Percentiles rank a stretch among this genome's conserved stretches.
These are phyloP conservation scores for Cydia strobilella DNA, from an alignment of 1,140 invertebrate genomes.

Conservation along the genomic window DNA sequence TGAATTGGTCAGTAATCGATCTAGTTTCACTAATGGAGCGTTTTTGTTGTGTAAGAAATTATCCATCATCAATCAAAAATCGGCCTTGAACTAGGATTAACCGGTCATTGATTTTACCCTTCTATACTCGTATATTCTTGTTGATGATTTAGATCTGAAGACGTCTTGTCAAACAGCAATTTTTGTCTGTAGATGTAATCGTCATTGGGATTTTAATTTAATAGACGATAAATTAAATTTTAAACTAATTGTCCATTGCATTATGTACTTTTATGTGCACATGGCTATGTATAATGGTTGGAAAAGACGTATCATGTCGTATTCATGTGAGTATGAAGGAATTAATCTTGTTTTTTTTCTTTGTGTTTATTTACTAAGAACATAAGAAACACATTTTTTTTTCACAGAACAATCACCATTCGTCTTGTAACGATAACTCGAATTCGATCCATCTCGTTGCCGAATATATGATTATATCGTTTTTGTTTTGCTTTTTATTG, in stretches of 20 bases:
- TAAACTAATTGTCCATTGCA: too few relatives aligned
- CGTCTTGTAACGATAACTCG: conserved; percentile 26
- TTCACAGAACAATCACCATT: conserved; percentile 21
- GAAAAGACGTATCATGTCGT: too few relatives aligned
- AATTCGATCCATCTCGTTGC: conserved; percentile 37
- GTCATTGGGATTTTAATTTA: too few relatives aligned
- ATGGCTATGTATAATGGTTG: too few relatives aligned
- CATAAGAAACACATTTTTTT: not conserved
- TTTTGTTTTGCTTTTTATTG: conserved; percentile 44
- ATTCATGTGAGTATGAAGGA: too few relatives aligned
- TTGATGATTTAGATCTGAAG: not conserved
- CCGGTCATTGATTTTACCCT: not conserved
- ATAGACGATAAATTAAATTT: too few relatives aligned
- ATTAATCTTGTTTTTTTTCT: not conserved
- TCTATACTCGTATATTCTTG: not conserved
- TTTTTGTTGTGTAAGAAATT: conserved; percentile 20
- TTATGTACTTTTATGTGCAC: too few relatives aligned
- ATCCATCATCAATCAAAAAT: not conserved
- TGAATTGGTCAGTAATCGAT: conserved; percentile 32
- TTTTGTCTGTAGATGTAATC: not conserved
- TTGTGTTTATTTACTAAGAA: too few relatives aligned
- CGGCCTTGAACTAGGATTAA: conserved; percentile 24
- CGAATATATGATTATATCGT: conserved; percentile 54
- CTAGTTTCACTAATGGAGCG: conserved; percentile 27
- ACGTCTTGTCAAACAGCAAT: not conserved